Evolutionary conservation across 2,888 invertebrate species (phyloP).

Genomic region (Heterodera filipjevi): DNA sequence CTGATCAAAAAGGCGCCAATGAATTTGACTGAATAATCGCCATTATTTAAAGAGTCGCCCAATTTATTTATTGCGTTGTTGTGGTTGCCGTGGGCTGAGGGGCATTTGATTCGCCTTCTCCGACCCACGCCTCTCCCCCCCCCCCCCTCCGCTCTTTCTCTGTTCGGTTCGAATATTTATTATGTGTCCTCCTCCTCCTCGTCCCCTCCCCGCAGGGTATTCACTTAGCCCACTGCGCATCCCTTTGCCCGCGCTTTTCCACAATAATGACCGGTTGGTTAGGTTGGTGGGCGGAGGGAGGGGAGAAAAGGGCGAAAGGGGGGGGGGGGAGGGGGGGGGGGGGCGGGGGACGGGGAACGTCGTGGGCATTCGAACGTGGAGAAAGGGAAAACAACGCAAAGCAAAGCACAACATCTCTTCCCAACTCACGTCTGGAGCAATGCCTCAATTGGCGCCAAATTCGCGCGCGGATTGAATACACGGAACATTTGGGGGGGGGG

Average conservation of each 20-base stretch:
- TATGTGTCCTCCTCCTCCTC: not conserved
- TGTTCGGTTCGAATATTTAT: conserved; percentile 3
- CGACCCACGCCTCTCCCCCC: too few species aligned
- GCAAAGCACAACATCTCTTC: not conserved
- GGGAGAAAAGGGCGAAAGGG: conserved; percentile 11
- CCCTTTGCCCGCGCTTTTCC: conserved; percentile 9
- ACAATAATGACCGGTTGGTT: not conserved
- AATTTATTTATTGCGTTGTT: conserved; percentile 11
- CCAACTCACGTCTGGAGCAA: conserved; percentile 8
- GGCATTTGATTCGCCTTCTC: not conserved
- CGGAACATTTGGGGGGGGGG: not conserved
- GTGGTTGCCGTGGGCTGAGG: conserved; percentile 8
- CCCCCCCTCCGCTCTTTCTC: not conserved
- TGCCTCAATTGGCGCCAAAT: conserved; percentile 9
- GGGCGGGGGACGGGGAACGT: not conserved
- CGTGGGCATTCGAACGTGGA: conserved; percentile 12
- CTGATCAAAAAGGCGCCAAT: not conserved
- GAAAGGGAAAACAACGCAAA: conserved; percentile 12
- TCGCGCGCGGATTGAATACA: conserved; percentile 10
- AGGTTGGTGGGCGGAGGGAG: not conserved
- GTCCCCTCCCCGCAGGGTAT: not conserved
- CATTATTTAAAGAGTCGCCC: not conserved
- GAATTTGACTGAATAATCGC: not conserved
- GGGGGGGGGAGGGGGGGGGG: not conserved
- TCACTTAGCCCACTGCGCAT: not conserved